Conservation (phyloP, 2,113 vertebrate genomes). For the Corythornis vintsioides region DNA sequence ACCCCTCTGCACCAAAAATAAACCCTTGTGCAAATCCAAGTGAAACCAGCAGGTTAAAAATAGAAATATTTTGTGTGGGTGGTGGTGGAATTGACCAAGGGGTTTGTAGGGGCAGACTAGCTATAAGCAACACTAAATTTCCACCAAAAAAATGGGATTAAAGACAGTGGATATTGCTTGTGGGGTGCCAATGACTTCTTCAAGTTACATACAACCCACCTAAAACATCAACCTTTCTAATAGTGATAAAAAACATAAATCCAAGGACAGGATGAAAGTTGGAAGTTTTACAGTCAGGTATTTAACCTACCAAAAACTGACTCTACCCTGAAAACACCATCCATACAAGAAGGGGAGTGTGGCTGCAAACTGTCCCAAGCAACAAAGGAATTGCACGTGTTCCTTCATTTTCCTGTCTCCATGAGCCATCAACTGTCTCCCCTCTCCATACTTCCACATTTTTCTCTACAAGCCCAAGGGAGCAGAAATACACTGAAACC, state of each 20-base stretch:
- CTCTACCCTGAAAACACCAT: not conserved
- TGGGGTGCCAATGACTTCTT: not conserved
- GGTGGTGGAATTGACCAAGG: not conserved
- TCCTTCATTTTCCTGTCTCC: not conserved
- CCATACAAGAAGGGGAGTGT: accelerated
- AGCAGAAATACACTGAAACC: not conserved
- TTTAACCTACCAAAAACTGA: not conserved
- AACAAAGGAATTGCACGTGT: not conserved
- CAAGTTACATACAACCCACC: not conserved
- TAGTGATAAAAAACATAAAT: not conserved
- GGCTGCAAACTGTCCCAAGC: not conserved
- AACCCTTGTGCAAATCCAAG: not conserved
- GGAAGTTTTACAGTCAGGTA: not conserved
- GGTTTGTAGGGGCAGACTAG: not conserved
- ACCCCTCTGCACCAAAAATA: not conserved
- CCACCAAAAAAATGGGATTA: not conserved
- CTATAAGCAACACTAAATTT: not conserved
- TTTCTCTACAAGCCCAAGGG: not conserved
- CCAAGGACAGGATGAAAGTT: not conserved
- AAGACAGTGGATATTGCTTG: not conserved
- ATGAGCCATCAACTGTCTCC: accelerated
- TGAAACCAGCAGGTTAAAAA: not conserved
- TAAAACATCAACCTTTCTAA: not conserved
- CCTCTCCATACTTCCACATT: accelerated
- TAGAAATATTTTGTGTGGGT: accelerated